Evolutionary conservation across 2,797 vertebrate genomes (phyloP).

Genomic region (Arctocebus calabarensis): DNA sequence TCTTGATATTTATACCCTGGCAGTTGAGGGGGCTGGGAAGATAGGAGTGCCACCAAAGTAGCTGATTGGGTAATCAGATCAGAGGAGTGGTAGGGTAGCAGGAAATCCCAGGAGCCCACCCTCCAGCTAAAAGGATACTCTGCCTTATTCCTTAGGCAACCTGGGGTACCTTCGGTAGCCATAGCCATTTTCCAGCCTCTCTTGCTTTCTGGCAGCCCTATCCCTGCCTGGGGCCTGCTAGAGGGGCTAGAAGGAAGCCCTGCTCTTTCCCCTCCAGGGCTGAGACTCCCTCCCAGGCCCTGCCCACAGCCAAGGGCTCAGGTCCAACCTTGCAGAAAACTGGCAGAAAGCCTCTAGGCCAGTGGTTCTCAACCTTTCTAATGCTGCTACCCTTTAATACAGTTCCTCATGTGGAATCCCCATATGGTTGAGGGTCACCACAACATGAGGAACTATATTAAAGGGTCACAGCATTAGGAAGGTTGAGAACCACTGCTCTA

Average conservation of each 20-base stretch:
- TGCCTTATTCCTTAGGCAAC: not conserved
- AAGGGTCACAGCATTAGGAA: no score
- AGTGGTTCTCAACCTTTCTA: no score
- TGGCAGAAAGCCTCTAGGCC: conserved; percentile 38
- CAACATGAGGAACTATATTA: no score
- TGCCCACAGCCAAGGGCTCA: not conserved
- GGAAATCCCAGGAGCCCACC: not conserved
- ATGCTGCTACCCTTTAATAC: no score
- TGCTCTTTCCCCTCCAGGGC: not conserved
- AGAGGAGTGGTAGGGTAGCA: not conserved
- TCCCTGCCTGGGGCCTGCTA: not conserved
- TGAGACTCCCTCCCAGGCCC: not conserved
- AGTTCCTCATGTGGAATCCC: no score
- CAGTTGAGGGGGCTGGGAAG: not conserved
- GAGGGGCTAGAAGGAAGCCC: not conserved
- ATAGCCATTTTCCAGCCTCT: not conserved
- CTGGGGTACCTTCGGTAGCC: not conserved
- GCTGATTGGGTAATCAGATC: not conserved
- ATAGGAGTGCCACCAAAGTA: not conserved
- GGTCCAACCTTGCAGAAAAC: not conserved
- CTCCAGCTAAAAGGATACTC: not conserved
- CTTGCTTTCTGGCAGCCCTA: not conserved
- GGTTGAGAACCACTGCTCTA: not conserved
- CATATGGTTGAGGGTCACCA: no score
- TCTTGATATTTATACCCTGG: not conserved